Evolutionary conservation across 1,140 invertebrate species (phyloP).

Genomic region (Pteromalus puparum): DNA sequence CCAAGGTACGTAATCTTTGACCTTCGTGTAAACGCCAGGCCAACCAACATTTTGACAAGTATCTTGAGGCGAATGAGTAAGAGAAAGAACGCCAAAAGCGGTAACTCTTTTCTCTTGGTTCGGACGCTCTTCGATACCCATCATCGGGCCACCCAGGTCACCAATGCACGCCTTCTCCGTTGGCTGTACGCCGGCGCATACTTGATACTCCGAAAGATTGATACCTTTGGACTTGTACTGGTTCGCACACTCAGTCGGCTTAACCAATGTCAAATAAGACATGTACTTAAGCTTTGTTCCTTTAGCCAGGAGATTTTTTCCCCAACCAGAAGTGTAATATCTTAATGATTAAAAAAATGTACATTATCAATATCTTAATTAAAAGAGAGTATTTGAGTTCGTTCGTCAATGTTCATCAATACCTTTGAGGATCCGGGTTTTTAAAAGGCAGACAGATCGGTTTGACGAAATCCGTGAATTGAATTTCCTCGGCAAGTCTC

Average conservation of each 20-base stretch:
- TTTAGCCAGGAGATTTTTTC: constrained; percentile 81
- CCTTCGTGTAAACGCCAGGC: constrained; percentile 86
- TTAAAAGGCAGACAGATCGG: constrained; percentile 87
- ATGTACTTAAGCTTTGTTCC: constrained; percentile 78
- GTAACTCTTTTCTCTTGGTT: constrained; percentile 72
- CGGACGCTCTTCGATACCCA: constrained; percentile 71
- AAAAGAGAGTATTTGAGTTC: too few species aligned
- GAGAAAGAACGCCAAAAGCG: constrained; percentile 81
- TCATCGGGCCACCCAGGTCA: constrained; percentile 86
- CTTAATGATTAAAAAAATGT: constrained; percentile 51
- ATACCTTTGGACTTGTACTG: constrained; percentile 69
- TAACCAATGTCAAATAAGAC: constrained; percentile 73
- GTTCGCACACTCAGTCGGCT: constrained; percentile 65
- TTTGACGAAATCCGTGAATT: constrained; percentile 81
- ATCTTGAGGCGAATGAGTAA: constrained; percentile 77
- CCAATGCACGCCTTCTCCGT: constrained; percentile 82
- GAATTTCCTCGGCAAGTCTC: constrained; percentile 78
- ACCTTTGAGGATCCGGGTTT: constrained; percentile 72
- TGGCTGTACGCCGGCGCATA: constrained; percentile 79
- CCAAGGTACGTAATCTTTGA: constrained; percentile 82
- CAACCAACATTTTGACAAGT: constrained; percentile 82
- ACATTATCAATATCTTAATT: background rate
- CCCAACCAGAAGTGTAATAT: constrained; percentile 88
- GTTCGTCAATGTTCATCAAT: background rate
- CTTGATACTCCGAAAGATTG: constrained; percentile 66